Evolutionary conservation across 2,113 vertebrate genomes (phyloP).

Genomic region (Seriola dumerili): DNA sequence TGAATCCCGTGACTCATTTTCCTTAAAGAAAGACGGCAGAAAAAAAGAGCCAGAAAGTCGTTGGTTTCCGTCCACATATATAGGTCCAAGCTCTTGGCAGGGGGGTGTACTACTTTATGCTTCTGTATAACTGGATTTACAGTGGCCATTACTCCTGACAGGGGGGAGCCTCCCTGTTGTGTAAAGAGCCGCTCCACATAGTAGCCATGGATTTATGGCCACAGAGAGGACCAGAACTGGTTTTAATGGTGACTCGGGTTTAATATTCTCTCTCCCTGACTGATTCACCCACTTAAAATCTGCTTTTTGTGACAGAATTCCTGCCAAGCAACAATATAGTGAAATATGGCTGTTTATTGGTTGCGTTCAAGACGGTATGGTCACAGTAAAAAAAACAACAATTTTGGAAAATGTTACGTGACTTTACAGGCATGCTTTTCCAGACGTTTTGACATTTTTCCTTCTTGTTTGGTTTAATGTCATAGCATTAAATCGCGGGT

Average conservation of each 20-base stretch:
- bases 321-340: constrained; percentile 31
- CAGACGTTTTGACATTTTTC: constrained; percentile 31
- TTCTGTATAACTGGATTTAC: constrained; percentile 39
- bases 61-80: constrained; percentile 39
- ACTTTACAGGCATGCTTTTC: constrained; percentile 4
- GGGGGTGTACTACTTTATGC: not conserved
- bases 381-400: not conserved
- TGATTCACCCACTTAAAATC: constrained; percentile 45
- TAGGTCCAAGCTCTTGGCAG: constrained; percentile 8
- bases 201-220: constrained; percentile 56
- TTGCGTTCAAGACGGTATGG: not conserved
- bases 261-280: constrained; percentile 46
- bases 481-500: not conserved
- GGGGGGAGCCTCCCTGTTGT: constrained; percentile 42
- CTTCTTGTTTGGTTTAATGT: constrained; percentile 16
- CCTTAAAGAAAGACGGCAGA: not conserved
- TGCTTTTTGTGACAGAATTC: constrained; percentile 39
- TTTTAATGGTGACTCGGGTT: constrained; percentile 67
- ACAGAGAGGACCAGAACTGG: constrained; percentile 26
- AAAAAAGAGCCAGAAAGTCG: constrained; percentile 37
- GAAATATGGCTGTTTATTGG: constrained; percentile 38
- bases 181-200: constrained; percentile 51
- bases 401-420: constrained; percentile 6
- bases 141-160: constrained; percentile 42
- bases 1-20: constrained; percentile 19